Conservation (phyloP, 2,888 invertebrate genomes). For the Acrobasis suavella region DNA sequence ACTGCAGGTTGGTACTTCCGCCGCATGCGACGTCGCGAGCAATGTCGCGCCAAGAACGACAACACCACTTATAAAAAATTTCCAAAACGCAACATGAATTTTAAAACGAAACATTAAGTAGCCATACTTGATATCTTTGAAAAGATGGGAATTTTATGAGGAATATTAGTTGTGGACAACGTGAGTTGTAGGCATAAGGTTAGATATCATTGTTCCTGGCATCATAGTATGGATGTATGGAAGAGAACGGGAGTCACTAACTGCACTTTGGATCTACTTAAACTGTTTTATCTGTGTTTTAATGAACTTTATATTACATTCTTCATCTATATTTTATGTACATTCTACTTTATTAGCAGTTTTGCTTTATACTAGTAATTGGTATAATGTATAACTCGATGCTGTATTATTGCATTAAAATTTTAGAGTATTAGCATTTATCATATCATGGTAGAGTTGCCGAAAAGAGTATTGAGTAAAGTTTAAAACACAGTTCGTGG, state of each 20-base stretch:
- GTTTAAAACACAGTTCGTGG: not conserved
- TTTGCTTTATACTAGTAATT: slow-evolving; percentile 2
- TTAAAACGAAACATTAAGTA: slow-evolving; percentile 63
- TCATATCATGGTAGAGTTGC: slow-evolving; percentile 7
- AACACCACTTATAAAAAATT: slow-evolving; percentile 62
- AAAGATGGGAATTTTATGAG: not conserved
- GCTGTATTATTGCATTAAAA: slow-evolving; percentile 16
- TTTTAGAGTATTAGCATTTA: slow-evolving; percentile 14
- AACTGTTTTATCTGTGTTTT: not conserved
- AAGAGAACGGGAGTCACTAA: slow-evolving; percentile 1
- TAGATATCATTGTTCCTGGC: slow-evolving; percentile 13
- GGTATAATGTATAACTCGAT: slow-evolving; percentile 2
- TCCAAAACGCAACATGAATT: slow-evolving; percentile 63
- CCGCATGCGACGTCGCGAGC: slow-evolving; percentile 72
- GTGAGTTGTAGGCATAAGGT: slow-evolving; percentile 10
- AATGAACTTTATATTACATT: slow-evolving; percentile 1
- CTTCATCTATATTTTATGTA: slow-evolving; percentile 22
- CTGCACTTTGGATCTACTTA: slow-evolving; percentile 4
- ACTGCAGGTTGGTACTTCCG: slow-evolving; percentile 75
- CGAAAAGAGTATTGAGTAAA: not conserved
- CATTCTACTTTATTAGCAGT: slow-evolving; percentile 8
- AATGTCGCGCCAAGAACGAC: slow-evolving; percentile 65
- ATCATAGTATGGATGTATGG: not conserved
- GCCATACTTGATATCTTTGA: not conserved
- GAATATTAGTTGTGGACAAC: slow-evolving; percentile 9